Percentiles rank a stretch among this genome's conserved stretches.
phyloP scores from a whole-genome alignment of 2,888 invertebrate species.

The Aphodius granarius region DNA sequence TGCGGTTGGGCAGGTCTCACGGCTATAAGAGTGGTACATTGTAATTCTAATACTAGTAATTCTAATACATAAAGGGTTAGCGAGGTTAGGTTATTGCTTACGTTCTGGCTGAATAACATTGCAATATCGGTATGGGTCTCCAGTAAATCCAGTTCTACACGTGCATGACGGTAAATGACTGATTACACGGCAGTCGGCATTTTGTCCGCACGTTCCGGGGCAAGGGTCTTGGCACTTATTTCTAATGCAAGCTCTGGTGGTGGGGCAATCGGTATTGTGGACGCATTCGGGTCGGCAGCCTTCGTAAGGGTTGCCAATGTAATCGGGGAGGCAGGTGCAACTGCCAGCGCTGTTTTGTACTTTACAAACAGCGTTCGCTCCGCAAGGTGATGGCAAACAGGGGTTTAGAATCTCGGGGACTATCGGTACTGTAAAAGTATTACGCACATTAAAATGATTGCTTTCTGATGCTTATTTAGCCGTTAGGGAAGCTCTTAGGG shows the following conservation, averaged over 20 bases:
- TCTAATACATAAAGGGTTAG: neutral
- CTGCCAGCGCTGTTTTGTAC: conserved; percentile 73
- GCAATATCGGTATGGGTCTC: conserved; percentile 65
- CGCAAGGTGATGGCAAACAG: conserved; percentile 68
- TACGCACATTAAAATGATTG: conserved; percentile 20
- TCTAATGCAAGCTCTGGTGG: conserved; percentile 63
- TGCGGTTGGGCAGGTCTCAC: conserved; percentile 47
- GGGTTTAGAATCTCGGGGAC: conserved; percentile 58
- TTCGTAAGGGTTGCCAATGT: conserved; percentile 77
- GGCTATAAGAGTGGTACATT: conserved; percentile 32
- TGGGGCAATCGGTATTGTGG: conserved; percentile 67
- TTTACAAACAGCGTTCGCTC: conserved; percentile 71
- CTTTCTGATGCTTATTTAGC: conserved; percentile 13
- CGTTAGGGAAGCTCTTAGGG: neutral
- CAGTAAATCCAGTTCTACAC: conserved; percentile 64
- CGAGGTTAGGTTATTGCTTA: conserved; percentile 44
- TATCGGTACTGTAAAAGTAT: conserved; percentile 32
- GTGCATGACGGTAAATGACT: conserved; percentile 69
- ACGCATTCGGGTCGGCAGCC: conserved; percentile 71
- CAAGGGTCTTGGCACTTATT: conserved; percentile 72
- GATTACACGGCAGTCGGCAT: conserved; percentile 67
- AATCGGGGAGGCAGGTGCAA: conserved; percentile 70
- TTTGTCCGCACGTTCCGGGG: conserved; percentile 69
- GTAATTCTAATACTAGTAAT: too few relatives aligned
- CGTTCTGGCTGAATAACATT: conserved; percentile 49